These are phyloP conservation scores for Ormia ochracea DNA, from an alignment of 2,888 invertebrate species.

Conservation along the genomic window DNA sequence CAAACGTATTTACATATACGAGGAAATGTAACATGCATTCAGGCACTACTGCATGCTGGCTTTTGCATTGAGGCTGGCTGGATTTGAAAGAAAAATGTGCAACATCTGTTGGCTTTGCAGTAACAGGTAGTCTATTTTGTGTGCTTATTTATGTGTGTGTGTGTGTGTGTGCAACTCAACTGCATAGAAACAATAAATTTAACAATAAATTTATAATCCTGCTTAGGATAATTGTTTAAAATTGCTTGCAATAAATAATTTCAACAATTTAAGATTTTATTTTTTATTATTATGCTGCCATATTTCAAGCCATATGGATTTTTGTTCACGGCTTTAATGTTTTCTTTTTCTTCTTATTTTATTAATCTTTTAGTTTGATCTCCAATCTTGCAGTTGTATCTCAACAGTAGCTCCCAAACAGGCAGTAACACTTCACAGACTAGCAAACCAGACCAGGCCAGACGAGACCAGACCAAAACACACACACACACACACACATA, in stretches of 20 bases:
- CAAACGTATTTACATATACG: not conserved
- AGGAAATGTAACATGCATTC: not conserved
- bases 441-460: not conserved
- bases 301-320: not conserved
- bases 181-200: not conserved
- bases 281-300: not conserved
- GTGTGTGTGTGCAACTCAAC: too few species aligned
- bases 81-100: not conserved
- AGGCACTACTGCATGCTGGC: not conserved
- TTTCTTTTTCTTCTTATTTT: not conserved
- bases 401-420: conserved; percentile 56
- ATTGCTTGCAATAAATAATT: not conserved
- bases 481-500: not conserved
- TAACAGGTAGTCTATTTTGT: conserved; percentile 49
- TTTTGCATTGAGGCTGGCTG: conserved; percentile 46
- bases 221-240: not conserved
- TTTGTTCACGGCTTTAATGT: not conserved
- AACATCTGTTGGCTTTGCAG: conserved; percentile 41
- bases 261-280: not conserved
- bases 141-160: too few species aligned
- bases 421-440: conserved; percentile 17
- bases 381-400: conserved; percentile 22
- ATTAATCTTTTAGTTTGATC: conserved; percentile 5
- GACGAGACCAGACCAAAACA: not conserved
- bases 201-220: not conserved